Base-by-base conservation (phyloP, 2,888 invertebrate species). In the Nephrotoma guestfalica region DNA sequence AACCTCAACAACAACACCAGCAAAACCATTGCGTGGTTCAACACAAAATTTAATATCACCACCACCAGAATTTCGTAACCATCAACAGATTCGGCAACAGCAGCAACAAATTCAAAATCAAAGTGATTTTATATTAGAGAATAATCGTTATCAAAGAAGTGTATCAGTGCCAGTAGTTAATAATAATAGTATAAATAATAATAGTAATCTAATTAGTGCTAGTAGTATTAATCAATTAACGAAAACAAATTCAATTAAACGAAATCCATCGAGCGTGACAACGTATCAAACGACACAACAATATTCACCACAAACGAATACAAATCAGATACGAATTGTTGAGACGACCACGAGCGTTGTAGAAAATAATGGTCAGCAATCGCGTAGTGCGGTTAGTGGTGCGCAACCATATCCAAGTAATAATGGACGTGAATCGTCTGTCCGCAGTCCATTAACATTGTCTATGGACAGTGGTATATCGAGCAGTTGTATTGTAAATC, bases 381-480 rank as follows among this genome's bases (percentile, higher is more conserved):
- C 41, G 41, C 47, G 40, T 15, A 86, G 4, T 83, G 57, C 30
- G 6, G 41, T 51, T 30, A 30, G 30, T 86, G 18, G 40, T 40
- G 47, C 13, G 57, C 15, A 41, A 57, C 41, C 89, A 89, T 88
- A 89, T 89, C 85, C 90, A 90, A 87, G 41, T 86, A 86, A 87
- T 86, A 87, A 86, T 7, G 86, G 86, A 13, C 86, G 88, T 40
- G 88, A 89, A 87, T 88, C 83, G 11, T 85, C 88, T 86, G 89
- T 88, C 41, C 88, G 93, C 92, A 89, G 93, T 93, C 88, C 93
- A 93, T 94, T 96, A 92, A 96, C 96, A 90, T 95, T 96, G 91
- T 97, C 97, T 92, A 96, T 97, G 95, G 97, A 97, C 93, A 97
- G 96, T 89, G 97, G 97, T 89, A 97, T 97, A 89, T 96, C 96